These are phyloP conservation scores for Mareca strepera DNA, from an alignment of 2,797 vertebrate genomes.

Conservation along the genomic window DNA sequence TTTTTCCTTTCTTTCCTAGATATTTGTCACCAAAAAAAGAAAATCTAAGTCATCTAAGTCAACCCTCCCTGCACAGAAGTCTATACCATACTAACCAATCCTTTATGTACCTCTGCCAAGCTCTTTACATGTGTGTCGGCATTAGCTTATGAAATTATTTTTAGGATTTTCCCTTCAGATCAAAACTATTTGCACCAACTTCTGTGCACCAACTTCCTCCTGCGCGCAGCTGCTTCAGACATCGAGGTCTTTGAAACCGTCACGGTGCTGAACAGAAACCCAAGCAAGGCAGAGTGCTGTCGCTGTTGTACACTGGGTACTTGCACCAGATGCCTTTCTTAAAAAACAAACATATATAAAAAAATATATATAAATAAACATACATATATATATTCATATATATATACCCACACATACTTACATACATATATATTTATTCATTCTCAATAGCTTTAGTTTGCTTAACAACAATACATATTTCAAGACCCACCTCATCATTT, in stretches of 20 bases:
- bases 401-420: fast-evolving
- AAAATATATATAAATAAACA: not conserved
- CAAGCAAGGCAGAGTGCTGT: not conserved
- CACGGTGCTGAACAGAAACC: not conserved
- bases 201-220: not conserved
- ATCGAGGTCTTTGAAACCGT: not conserved
- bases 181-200: fast-evolving
- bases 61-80: not conserved
- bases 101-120: not conserved
- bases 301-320: not conserved
- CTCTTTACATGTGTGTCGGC: not conserved
- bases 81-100: not conserved
- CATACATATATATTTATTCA: not conserved
- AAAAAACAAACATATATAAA: not conserved
- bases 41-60: not conserved
- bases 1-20: not conserved
- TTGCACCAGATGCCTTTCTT: not conserved
- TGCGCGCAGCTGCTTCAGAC: not conserved
- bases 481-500: not conserved
- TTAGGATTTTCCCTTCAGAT: not conserved
- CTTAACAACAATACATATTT: not conserved
- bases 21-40: not conserved
- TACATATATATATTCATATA: not conserved
- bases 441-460: not conserved
- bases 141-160: not conserved